Conservation (phyloP, 2,888 invertebrate genomes). For the Steinernema hermaphroditum region DNA sequence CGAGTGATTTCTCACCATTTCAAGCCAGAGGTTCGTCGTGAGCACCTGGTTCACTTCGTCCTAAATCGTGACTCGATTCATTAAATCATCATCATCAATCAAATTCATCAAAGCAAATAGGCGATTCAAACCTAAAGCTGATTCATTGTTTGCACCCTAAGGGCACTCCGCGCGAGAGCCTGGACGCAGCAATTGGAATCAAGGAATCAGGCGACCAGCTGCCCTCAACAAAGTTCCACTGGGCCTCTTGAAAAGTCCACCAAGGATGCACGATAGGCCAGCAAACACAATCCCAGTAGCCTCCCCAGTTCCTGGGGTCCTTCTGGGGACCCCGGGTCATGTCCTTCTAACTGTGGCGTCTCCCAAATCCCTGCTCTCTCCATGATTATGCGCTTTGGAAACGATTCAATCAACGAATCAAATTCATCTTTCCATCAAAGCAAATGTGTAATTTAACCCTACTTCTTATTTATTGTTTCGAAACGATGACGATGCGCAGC, state of each 20-base stretch:
- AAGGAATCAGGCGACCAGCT: slow-evolving; percentile 65
- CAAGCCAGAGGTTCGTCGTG: slow-evolving; percentile 66
- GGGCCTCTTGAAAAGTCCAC: slow-evolving; percentile 33
- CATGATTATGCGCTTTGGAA: slow-evolving; percentile 26
- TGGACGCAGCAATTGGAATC: slow-evolving; percentile 60
- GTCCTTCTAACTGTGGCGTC: slow-evolving; percentile 63
- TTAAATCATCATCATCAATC: too few species aligned
- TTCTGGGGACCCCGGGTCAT: slow-evolving; percentile 63
- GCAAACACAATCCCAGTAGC: slow-evolving; percentile 49
- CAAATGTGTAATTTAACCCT: too few species aligned
- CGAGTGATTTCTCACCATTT: slow-evolving; percentile 50
- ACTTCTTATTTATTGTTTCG: too few species aligned
- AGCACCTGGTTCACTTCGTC: slow-evolving; percentile 66
- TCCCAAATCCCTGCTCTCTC: slow-evolving; percentile 57
- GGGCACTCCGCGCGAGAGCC: slow-evolving; percentile 55
- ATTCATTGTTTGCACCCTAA: slow-evolving; percentile 28
- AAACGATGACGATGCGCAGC: slow-evolving; percentile 21
- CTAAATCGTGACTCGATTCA: slow-evolving; percentile 51
- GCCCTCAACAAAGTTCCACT: slow-evolving; percentile 34
- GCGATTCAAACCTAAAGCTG: not conserved
- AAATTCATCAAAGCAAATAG: not conserved
- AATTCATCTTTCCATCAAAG: too few species aligned
- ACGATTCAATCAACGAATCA: too few species aligned
- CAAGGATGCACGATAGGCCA: slow-evolving; percentile 40
- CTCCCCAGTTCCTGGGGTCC: slow-evolving; percentile 59